Evolutionary conservation across 1,140 invertebrate genomes (phyloP), one percentile per base, ranked within the genome.

Genomic region (Dufourea novaeangliae): DNA sequence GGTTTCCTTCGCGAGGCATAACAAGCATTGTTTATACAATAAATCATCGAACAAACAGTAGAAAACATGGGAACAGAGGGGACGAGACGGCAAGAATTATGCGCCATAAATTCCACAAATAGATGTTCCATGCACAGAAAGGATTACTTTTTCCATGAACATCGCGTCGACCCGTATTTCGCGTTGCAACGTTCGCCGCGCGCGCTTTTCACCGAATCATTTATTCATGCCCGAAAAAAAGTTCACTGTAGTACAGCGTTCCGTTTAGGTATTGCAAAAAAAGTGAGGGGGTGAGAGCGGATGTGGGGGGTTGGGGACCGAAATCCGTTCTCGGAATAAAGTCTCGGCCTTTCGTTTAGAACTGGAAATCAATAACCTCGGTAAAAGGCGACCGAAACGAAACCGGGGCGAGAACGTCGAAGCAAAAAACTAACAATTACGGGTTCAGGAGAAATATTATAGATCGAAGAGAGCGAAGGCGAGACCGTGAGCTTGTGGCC

Each of bases 71-170:
- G 22, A 14, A 8, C 46, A 7, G 6, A 25, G 20, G 17, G 44
- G 5, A 20, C 41, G 22, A 25, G 63, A 27, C 27, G 8, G 34
- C 22, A 6, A 41, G 37, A 44, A 59, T 70, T 27, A 59, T 29
- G 20, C 12, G 20, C 27, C 25, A 32, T 32, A 32, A 41, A 70
- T 57, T 29, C 20, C 17, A n/a, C 27, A 29, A 32, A 54, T 37
- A 59, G n/a, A 14, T 27, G 56, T 57, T 10, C 12, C 25, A 20
- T 10, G 22, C 39, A 32, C 17, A 12, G 14, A 22, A 11, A 17
- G 32, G 52, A 70, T 70, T 57, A 70, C 25, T 54, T 11, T 25
- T 54, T 54, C 22, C 41, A 44, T 12, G 41, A 54, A n/a, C 52
- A 10, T 8, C 32, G 2, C 8, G 46, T 11, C n/a, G 50, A 1